phyloP scores from a whole-genome alignment of 2,888 invertebrate species.

The Aphelenchoides bicaudatus region DNA sequence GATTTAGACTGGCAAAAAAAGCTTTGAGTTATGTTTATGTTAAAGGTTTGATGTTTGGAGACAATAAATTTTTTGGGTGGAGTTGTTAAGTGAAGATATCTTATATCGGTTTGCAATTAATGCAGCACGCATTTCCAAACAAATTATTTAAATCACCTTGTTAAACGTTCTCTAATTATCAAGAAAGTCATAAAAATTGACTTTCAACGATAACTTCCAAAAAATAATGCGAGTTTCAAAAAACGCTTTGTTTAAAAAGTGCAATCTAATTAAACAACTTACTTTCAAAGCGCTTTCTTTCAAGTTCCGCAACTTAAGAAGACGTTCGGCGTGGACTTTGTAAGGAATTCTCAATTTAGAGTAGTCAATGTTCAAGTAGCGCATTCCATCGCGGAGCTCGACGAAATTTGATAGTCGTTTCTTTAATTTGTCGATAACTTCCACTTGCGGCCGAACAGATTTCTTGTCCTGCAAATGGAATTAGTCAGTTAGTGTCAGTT shows the following conservation, averaged over 20 bases:
- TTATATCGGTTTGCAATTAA: background rate
- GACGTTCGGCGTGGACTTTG: background rate
- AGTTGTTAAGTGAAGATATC: background rate
- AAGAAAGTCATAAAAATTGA: background rate
- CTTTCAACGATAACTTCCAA: too few species aligned
- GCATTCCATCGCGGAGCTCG: slow-evolving; percentile 13
- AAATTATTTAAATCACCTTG: too few species aligned
- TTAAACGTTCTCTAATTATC: too few species aligned
- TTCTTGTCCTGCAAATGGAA: background rate
- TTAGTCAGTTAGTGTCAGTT: background rate
- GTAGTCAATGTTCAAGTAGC: slow-evolving; percentile 16
- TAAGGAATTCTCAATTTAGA: background rate
- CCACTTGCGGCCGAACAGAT: background rate
- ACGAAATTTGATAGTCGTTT: slow-evolving; percentile 6
- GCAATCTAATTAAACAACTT: slow-evolving; percentile 1
- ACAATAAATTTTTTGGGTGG: background rate
- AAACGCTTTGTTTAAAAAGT: background rate
- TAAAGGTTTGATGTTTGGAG: background rate
- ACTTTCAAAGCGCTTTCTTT: slow-evolving; percentile 6
- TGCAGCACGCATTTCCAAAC: background rate
- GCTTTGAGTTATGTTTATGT: background rate
- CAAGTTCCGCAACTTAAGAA: slow-evolving; percentile 13
- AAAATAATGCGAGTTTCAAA: background rate
- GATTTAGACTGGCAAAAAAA: background rate
- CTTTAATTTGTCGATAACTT: background rate